A percentile compares a stretch with the other conserved stretches of the same genome.
Conservation (phyloP, 2,888 invertebrate species). For the Dyspetes luteomarginatus region DNA sequence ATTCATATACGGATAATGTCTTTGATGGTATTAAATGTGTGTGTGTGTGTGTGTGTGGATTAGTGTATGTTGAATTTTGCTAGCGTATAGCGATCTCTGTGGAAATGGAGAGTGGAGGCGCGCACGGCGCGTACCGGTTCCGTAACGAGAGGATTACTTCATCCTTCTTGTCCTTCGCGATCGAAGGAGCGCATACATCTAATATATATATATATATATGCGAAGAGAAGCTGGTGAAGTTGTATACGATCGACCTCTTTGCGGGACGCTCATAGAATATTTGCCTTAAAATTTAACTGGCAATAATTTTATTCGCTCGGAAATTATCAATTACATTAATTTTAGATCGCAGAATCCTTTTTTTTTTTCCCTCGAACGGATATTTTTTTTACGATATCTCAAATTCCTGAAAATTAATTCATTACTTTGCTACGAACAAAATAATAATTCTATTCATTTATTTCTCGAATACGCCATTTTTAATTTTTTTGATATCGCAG, state of each 20-base stretch:
- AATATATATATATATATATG: neutral
- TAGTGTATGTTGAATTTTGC: neutral
- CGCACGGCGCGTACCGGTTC: constrained; percentile 71
- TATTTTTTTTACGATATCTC: neutral
- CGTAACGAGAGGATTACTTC: constrained; percentile 77
- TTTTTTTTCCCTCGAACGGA: neutral
- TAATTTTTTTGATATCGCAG: too few species aligned
- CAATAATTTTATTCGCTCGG: constrained; percentile 11
- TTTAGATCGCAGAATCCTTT: neutral
- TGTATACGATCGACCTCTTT: constrained; percentile 17
- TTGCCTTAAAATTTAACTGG: neutral
- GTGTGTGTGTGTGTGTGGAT: neutral
- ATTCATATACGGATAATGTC: neutral
- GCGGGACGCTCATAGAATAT: neutral
- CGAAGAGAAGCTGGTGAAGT: neutral
- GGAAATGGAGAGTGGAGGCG: constrained; percentile 67
- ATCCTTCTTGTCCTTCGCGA: constrained; percentile 73
- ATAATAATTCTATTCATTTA: too few species aligned
- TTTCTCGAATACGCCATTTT: too few species aligned
- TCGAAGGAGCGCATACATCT: constrained; percentile 21
- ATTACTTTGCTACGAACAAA: too few species aligned
- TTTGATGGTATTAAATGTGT: constrained; percentile 11
- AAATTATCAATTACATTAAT: neutral
- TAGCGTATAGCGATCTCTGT: constrained; percentile 33
- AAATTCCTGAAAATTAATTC: too few species aligned